Conservation (phyloP, 2,888 invertebrate genomes). For the Capitulum mitella region DNA sequence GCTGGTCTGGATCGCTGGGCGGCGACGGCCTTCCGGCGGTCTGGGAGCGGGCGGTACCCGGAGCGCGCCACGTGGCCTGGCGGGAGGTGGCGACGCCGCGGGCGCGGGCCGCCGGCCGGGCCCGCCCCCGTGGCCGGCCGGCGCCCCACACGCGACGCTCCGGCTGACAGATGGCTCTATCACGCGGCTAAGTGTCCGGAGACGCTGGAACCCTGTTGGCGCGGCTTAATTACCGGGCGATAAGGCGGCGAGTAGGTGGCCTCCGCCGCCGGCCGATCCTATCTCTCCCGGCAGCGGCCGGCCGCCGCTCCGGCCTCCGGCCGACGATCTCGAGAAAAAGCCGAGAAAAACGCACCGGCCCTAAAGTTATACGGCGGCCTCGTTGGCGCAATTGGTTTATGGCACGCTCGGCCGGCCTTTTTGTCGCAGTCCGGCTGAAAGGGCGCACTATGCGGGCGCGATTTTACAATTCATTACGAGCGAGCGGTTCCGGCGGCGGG, state of each 20-base stretch:
- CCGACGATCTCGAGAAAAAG: no score
- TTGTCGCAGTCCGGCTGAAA: not conserved
- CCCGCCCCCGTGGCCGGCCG: not conserved
- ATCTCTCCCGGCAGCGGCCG: not conserved
- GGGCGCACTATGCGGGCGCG: not conserved
- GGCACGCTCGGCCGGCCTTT: not conserved
- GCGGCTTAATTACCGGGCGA: conserved; percentile 2
- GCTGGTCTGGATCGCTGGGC: no score
- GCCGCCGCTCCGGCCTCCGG: not conserved
- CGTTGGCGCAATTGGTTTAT: conserved; percentile 25
- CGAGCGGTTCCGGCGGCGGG: not conserved
- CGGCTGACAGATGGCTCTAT: conserved; percentile 21
- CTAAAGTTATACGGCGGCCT: not conserved
- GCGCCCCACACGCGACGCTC: not conserved
- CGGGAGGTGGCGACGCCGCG: no score
- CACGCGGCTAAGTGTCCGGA: not conserved
- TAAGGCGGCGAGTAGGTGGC: not conserved
- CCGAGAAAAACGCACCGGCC: not conserved
- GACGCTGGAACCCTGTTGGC: not conserved
- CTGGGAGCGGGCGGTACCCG: no score
- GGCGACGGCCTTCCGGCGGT: no score
- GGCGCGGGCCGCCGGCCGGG: no score
- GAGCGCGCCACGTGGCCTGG: no score
- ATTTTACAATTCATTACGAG: conserved; percentile 23
- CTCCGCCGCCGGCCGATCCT: not conserved